Conservation (phyloP, 2,113 vertebrate species). For the Phalacrocorax pelagicus region DNA sequence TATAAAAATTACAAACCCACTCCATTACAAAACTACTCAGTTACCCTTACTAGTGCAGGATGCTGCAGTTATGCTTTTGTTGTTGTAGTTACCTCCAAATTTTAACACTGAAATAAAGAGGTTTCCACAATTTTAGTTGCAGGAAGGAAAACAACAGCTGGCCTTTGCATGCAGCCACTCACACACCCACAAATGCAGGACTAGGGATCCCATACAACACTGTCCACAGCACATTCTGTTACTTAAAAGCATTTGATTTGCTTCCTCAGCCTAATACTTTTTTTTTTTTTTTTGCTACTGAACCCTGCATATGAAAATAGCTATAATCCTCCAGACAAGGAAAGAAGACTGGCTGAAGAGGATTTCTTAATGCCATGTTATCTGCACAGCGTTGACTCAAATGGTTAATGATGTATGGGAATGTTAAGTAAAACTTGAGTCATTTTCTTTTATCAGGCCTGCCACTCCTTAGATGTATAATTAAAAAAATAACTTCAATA, state of each 20-base stretch:
- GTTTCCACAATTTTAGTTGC: background rate
- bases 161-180: background rate
- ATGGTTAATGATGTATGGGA: background rate
- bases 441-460: background rate
- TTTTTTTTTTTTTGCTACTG: background rate
- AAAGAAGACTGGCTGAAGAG: background rate
- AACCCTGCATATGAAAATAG: background rate
- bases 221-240: background rate
- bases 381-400: background rate
- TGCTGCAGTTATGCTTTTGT: background rate
- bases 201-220: background rate
- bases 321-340: background rate
- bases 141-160: background rate
- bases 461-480: background rate
- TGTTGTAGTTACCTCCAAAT: background rate
- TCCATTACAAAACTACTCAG: background rate
- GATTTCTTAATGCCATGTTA: background rate
- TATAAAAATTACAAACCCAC: conserved; percentile 3
- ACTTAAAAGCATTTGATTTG: background rate
- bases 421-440: background rate
- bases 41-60: background rate
- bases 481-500: background rate
- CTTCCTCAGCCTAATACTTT: background rate
- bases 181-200: background rate
- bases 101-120: background rate